Conservation (phyloP, 2,113 vertebrate species). For the Ascaphus truei region DNA sequence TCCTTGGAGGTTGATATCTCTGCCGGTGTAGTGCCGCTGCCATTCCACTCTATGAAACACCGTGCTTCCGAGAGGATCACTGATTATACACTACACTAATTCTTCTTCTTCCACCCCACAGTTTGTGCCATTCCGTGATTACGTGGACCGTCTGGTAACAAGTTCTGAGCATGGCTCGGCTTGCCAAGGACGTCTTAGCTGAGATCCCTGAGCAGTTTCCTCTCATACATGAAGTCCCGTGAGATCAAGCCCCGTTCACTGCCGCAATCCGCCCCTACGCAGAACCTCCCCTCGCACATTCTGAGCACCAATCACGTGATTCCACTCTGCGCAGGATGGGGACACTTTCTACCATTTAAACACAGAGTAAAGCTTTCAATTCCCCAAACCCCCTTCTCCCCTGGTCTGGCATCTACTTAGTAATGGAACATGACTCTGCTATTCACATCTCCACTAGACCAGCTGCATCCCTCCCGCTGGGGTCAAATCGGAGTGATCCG, state of each 20-base stretch:
- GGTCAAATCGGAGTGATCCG: neutral
- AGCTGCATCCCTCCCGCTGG: neutral
- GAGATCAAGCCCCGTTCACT: constrained; percentile 79
- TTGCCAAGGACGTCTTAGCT: constrained; percentile 91
- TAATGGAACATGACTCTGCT: constrained; percentile 4
- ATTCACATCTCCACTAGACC: constrained; percentile 1
- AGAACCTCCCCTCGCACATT: constrained; percentile 33
- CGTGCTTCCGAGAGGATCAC: too few species aligned
- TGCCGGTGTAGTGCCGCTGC: too few species aligned
- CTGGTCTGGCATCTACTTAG: constrained; percentile 17
- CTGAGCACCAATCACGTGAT: constrained; percentile 13
- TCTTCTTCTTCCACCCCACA: constrained; percentile 42
- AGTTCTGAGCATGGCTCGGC: constrained; percentile 92
- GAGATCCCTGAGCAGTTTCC: constrained; percentile 94
- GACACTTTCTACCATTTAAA: neutral
- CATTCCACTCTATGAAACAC: too few species aligned
- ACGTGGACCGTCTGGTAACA: constrained; percentile 92
- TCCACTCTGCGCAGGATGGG: constrained; percentile 14
- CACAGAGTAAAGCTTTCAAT: constrained; percentile 16
- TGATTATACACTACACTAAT: too few species aligned
- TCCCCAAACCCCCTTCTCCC: neutral
- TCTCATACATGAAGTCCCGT: constrained; percentile 89
- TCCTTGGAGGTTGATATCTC: too few species aligned
- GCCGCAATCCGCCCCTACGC: constrained; percentile 50
- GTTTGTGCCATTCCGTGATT: constrained; percentile 97